Conservation (phyloP, 1,140 invertebrate species). For the Drosophila lowei region DNA sequence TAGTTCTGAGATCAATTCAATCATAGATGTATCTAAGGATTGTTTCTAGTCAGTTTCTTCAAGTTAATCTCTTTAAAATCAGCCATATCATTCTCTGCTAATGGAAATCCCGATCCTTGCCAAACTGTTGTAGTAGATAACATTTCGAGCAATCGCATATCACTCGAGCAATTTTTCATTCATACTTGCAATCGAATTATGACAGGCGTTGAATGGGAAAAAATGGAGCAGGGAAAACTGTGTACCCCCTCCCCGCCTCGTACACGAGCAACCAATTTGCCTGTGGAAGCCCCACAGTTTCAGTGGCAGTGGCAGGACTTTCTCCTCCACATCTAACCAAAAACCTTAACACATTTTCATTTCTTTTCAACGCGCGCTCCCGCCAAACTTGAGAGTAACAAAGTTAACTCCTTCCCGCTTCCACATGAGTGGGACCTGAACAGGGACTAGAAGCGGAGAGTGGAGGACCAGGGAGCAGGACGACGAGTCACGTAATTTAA, state of each 20-base stretch:
- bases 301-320: constrained; percentile 11
- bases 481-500: constrained; percentile 67
- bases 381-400: constrained; percentile 42
- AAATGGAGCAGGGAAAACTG: background rate
- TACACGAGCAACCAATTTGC: constrained; percentile 29
- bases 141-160: constrained; percentile 22
- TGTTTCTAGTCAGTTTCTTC: no score
- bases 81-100: no score
- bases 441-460: background rate
- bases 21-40: no score
- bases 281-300: background rate
- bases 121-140: constrained; percentile 32
- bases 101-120: background rate
- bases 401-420: constrained; percentile 43
- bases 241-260: no score
- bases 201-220: constrained; percentile 23
- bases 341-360: constrained; percentile 71
- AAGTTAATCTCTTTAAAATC: no score
- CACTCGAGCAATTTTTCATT: constrained; percentile 36
- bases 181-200: constrained; percentile 41
- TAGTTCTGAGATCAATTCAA: no score
- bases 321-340: constrained; percentile 19
- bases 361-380: constrained; percentile 62
- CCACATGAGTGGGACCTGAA: constrained; percentile 15
- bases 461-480: background rate